Evolutionary conservation across 2,797 vertebrate species (phyloP).

Genomic region (Malurus splendens): DNA sequence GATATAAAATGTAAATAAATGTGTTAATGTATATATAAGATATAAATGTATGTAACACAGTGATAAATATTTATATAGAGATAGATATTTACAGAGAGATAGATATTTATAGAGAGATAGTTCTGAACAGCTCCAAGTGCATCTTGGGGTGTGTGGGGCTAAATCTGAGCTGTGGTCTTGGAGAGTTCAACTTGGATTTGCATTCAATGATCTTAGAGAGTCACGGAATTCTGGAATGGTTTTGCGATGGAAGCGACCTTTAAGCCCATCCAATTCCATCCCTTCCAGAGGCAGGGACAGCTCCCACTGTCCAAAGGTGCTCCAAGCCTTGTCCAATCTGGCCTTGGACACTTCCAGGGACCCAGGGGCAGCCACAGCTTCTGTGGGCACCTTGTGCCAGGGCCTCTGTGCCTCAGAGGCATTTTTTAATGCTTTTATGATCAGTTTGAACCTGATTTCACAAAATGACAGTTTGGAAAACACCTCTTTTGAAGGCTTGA

Average conservation of each 20-base stretch:
- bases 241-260: background rate
- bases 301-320: fast-evolving
- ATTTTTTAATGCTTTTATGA: background rate
- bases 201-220: background rate
- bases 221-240: background rate
- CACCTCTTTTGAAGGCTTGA: background rate
- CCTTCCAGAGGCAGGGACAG: background rate
- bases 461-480: background rate
- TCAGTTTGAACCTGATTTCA: background rate
- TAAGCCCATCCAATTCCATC: fast-evolving
- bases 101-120: fast-evolving
- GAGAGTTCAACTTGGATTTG: background rate
- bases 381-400: background rate
- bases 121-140: background rate
- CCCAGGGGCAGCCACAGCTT: background rate
- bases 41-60: fast-evolving
- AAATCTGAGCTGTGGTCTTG: background rate
- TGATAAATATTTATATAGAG: too few species aligned
- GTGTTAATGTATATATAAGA: fast-evolving
- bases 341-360: background rate
- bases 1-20: background rate
- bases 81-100: fast-evolving
- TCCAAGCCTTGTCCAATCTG: fast-evolving
- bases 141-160: fast-evolving
- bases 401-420: background rate